phyloP scores from a whole-genome alignment of 2,797 vertebrate species.

The Rachycentron canadum region DNA sequence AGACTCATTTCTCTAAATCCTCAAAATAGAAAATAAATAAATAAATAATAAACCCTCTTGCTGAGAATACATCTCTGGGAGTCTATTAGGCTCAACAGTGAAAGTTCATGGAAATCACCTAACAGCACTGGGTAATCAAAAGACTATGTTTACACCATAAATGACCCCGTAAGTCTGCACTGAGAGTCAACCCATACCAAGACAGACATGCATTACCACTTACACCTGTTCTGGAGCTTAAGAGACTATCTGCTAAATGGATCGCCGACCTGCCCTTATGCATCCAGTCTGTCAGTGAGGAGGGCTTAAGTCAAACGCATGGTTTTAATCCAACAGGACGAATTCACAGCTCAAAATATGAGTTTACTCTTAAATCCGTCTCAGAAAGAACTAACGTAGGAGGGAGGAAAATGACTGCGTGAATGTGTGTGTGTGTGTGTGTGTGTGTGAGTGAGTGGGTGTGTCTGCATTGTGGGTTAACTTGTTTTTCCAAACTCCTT shows the following conservation, averaged over 20 bases:
- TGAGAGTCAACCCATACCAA: constrained; percentile 48
- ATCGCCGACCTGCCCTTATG: constrained; percentile 63
- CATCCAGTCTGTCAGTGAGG: constrained; percentile 52
- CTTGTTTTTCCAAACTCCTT: constrained; percentile 76
- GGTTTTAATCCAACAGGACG: constrained; percentile 59
- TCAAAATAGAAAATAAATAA: neutral
- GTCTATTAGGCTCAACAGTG: constrained; percentile 30
- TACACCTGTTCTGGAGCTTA: constrained; percentile 79
- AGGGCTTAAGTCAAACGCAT: constrained; percentile 50
- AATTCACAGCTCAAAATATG: constrained; percentile 46
- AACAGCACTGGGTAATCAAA: constrained; percentile 49
- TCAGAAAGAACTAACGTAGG: neutral
- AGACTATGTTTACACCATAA: constrained; percentile 63
- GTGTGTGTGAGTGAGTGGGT: constrained; percentile 49
- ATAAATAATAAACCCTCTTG: neutral
- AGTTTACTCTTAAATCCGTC: constrained; percentile 30
- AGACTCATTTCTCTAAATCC: constrained; percentile 13
- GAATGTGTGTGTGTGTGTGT: neutral
- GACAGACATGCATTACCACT: constrained; percentile 61
- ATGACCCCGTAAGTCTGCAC: constrained; percentile 40
- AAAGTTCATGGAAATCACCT: constrained; percentile 52
- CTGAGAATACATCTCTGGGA: constrained; percentile 2
- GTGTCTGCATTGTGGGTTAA: constrained; percentile 75
- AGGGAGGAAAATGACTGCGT: constrained; percentile 29
- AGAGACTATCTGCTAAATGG: constrained; percentile 66